These are phyloP conservation scores for Cyanoderma ruficeps DNA, from an alignment of 2,113 vertebrate genomes.

Conservation along the genomic window DNA sequence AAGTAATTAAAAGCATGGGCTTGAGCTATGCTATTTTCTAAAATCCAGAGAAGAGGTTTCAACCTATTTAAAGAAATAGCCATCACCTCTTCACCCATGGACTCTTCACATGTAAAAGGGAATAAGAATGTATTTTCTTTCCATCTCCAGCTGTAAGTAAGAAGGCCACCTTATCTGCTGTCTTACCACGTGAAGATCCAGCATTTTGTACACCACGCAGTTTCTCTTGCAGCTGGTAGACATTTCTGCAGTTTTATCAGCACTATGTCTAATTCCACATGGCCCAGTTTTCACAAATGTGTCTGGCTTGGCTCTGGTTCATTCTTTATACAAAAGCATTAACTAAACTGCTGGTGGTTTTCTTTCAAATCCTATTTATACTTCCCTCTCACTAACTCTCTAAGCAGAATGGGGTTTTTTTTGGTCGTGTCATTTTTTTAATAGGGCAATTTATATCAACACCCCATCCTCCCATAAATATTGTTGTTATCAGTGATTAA, in stretches of 20 bases:
- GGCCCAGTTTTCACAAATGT: background rate
- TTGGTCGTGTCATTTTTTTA: background rate
- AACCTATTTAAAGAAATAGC: background rate
- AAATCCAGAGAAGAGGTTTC: background rate
- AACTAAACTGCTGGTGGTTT: constrained; percentile 3
- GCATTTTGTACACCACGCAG: background rate
- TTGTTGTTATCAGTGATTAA: constrained; percentile 35
- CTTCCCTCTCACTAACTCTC: background rate
- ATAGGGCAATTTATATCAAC: constrained; percentile 18
- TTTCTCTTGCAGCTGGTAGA: background rate
- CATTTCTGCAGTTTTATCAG: background rate
- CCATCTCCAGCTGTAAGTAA: background rate
- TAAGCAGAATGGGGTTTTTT: background rate
- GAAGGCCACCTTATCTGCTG: background rate
- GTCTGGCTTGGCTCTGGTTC: constrained; percentile 6
- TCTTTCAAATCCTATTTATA: constrained; percentile 17
- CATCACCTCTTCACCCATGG: background rate
- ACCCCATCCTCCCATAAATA: constrained; percentile 5
- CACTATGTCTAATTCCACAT: background rate
- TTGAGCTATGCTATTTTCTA: background rate
- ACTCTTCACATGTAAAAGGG: background rate
- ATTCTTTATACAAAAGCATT: constrained; percentile 24
- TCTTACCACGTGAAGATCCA: background rate
- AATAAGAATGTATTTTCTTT: background rate
- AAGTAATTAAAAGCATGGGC: background rate